A percentile compares a stretch with the other conserved stretches of the same genome.
Evolutionary conservation across 2,797 vertebrate species (phyloP).

Genomic region (Tenualosa ilisha): DNA sequence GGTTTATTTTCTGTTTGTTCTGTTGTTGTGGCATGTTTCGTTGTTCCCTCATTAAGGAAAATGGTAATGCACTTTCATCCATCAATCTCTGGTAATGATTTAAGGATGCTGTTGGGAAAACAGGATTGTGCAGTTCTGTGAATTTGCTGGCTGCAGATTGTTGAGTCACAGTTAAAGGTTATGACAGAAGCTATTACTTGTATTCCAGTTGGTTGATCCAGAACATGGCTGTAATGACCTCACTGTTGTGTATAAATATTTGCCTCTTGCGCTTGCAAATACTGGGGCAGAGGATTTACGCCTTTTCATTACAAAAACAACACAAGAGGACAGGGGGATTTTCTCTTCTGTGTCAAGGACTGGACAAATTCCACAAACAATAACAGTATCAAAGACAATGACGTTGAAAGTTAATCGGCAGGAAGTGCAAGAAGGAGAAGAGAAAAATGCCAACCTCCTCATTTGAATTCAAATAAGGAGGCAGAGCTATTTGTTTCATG

Average conservation of each 20-base stretch:
- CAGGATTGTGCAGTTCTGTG: background rate
- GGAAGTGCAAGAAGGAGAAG: background rate
- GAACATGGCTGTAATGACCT: conserved; percentile 11
- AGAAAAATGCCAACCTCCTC: background rate
- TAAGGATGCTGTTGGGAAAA: background rate
- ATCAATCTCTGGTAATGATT: conserved; percentile 1
- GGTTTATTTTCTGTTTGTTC: background rate
- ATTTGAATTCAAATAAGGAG: background rate
- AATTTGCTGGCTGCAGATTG: background rate
- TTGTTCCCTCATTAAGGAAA: conserved; percentile 8
- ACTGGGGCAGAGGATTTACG: background rate
- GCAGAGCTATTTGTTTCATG: background rate
- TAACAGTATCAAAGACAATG: conserved; percentile 16
- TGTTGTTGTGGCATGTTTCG: background rate
- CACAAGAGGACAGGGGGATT: background rate
- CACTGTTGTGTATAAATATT: conserved; percentile 9
- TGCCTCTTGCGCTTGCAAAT: background rate
- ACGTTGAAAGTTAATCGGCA: background rate
- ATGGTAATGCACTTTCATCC: background rate
- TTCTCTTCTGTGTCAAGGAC: background rate
- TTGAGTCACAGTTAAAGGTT: conserved; percentile 21
- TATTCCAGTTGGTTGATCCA: conserved; percentile 21
- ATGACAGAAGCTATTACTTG: conserved; percentile 12
- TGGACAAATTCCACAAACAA: background rate
- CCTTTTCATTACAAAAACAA: background rate